phyloP scores from a whole-genome alignment of 2,797 vertebrate genomes.

The Onychomys arenicola region DNA sequence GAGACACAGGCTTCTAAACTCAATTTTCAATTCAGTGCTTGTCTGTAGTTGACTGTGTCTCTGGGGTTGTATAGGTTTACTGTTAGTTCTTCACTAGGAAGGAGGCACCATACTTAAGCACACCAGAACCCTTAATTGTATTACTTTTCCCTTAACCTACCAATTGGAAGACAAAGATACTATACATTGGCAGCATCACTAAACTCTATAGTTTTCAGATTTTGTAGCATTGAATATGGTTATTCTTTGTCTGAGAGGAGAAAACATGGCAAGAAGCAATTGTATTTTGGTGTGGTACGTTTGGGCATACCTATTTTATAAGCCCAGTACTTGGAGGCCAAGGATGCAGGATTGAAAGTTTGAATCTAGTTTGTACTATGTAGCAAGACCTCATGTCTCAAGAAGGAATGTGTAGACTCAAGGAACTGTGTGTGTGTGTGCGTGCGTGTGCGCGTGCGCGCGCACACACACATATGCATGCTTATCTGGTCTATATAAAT shows the following conservation, averaged over 20 bases:
- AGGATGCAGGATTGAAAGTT: not conserved
- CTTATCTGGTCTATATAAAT: not conserved
- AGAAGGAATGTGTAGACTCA: not conserved
- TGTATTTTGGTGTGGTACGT: not conserved
- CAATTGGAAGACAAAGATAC: not conserved
- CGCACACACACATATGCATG: too few relatives aligned
- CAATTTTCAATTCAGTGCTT: not conserved
- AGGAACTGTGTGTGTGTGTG: too few relatives aligned
- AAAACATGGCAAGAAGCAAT: not conserved
- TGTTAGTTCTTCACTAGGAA: not conserved
- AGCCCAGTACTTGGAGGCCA: not conserved
- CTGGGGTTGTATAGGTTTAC: not conserved
- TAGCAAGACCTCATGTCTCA: not conserved
- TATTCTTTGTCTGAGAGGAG: not conserved
- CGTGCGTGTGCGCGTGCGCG: too few relatives aligned
- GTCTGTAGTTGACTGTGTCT: not conserved
- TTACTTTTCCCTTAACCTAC: not conserved
- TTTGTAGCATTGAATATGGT: not conserved
- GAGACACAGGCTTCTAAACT: not conserved
- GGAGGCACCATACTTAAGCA: not conserved
- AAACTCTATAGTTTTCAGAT: not conserved
- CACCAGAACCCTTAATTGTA: not conserved
- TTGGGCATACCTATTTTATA: not conserved
- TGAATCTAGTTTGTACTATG: not conserved
- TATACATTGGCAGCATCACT: not conserved